Conservation (phyloP, 30 jellyfish, hydroid and myxozoan genomes). For the Aurelia aurita complex sp. Pacific region DNA sequence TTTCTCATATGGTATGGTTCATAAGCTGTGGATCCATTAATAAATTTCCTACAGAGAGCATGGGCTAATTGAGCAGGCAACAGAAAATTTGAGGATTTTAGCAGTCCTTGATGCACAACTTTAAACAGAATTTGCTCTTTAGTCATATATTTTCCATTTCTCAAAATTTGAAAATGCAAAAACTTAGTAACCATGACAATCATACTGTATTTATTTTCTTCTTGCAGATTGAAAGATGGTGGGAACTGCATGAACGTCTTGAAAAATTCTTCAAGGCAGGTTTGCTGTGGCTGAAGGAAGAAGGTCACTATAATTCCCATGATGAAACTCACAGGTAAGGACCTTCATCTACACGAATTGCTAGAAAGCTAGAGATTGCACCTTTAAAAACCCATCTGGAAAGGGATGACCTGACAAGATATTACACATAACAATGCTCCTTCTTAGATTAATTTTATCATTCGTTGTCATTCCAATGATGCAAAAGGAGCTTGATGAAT, state of each 20-base stretch:
- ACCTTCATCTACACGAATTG: background rate
- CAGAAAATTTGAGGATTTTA: no score
- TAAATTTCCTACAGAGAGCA: no score
- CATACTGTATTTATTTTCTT: background rate
- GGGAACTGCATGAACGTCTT: slow-evolving; percentile 43
- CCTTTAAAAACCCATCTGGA: background rate
- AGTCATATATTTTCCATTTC: background rate
- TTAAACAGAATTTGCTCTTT: background rate
- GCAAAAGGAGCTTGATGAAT: slow-evolving; percentile 6
- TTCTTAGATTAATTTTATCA: slow-evolving; percentile 10
- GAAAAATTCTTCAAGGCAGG: slow-evolving; percentile 21
- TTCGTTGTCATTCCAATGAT: slow-evolving; percentile 2
- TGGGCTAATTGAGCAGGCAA: no score
- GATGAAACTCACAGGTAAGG: slow-evolving; percentile 23
- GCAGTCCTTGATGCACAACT: no score
- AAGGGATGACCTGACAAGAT: background rate
- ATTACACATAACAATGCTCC: background rate
- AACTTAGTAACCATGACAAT: background rate
- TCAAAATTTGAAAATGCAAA: background rate
- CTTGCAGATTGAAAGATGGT: slow-evolving; percentile 65
- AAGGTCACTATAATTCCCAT: slow-evolving; percentile 13
- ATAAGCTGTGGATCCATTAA: no score
- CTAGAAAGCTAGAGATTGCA: no score
- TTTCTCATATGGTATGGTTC: no score
- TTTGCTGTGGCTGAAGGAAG: slow-evolving; percentile 5